Conservation (phyloP, 2,888 invertebrate species). For the Lydus trimaculatus region DNA sequence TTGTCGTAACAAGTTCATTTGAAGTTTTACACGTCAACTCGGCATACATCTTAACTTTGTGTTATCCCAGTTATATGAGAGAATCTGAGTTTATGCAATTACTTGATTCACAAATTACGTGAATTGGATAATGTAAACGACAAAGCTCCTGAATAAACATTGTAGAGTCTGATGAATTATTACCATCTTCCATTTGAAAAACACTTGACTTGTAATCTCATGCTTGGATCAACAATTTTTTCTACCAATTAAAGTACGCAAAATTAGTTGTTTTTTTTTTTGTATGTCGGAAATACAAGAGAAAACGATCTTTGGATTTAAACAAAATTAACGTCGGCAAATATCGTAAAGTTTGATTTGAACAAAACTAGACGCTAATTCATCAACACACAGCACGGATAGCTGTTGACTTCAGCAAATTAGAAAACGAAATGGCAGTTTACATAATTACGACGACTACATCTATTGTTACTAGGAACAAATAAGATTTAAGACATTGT, state of each 20-base stretch:
- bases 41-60: neutral
- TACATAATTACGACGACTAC: conserved; percentile 31
- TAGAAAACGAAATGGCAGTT: conserved; percentile 25
- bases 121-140: conserved; percentile 31
- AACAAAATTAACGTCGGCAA: neutral
- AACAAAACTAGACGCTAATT: conserved; percentile 5
- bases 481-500: conserved; percentile 26
- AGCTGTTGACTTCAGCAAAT: conserved; percentile 22
- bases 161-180: conserved; percentile 26
- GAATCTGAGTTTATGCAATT: conserved; percentile 25
- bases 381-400: conserved; percentile 18
- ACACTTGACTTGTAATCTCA: conserved; percentile 5
- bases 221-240: conserved; percentile 10
- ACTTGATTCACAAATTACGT: conserved; percentile 25
- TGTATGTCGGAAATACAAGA: neutral
- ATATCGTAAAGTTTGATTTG: neutral
- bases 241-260: neutral
- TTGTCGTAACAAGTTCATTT: neutral
- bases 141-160: conserved; percentile 25
- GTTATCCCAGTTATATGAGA: conserved; percentile 23
- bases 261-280: neutral
- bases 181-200: conserved; percentile 24
- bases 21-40: neutral
- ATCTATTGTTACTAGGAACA: conserved; percentile 25
- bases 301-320: neutral